phyloP scores from a whole-genome alignment of 1,140 invertebrate genomes.

The Chymomyza costata region DNA sequence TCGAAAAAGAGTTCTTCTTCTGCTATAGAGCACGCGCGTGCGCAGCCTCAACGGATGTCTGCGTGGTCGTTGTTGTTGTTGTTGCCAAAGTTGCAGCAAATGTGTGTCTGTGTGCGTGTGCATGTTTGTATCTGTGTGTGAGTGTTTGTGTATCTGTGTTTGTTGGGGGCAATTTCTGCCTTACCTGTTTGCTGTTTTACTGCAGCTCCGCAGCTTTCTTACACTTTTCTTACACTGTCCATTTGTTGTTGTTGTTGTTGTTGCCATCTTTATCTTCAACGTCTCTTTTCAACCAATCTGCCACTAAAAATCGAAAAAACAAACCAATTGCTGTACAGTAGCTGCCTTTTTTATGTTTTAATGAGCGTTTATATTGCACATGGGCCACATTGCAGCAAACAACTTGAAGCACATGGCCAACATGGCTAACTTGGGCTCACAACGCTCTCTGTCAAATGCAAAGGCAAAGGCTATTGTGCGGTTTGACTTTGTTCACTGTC shows the following conservation, averaged over 20 bases:
- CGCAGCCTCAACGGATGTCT: constrained; percentile 60
- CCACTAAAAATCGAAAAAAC: constrained; percentile 61
- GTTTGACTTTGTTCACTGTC: background rate
- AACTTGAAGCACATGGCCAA: constrained; percentile 8
- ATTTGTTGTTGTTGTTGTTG: constrained; percentile 1
- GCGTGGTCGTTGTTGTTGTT: constrained; percentile 27
- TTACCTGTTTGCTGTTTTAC: constrained; percentile 67
- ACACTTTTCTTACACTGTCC: constrained; percentile 32
- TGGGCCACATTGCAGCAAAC: constrained; percentile 16
- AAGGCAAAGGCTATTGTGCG: too few species aligned
- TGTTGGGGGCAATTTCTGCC: constrained; percentile 27
- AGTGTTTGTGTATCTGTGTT: background rate
- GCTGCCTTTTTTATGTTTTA: constrained; percentile 65
- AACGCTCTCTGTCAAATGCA: too few species aligned
- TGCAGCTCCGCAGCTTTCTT: constrained; percentile 57
- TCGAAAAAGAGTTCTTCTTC: constrained; percentile 27
- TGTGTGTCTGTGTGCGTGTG: constrained; percentile 4
- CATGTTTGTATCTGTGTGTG: constrained; percentile 10
- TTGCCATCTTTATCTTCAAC: constrained; percentile 6
- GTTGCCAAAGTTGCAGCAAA: too few species aligned
- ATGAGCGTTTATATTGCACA: constrained; percentile 66
- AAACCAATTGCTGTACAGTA: constrained; percentile 69
- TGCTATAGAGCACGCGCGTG: constrained; percentile 55
- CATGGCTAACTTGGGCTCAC: too few species aligned
- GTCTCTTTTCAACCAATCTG: too few species aligned